A percentile compares a stretch with the other conserved stretches of the same genome.
phyloP scores from a whole-genome alignment of 2,113 vertebrate species.

The Fregetta grallaria region DNA sequence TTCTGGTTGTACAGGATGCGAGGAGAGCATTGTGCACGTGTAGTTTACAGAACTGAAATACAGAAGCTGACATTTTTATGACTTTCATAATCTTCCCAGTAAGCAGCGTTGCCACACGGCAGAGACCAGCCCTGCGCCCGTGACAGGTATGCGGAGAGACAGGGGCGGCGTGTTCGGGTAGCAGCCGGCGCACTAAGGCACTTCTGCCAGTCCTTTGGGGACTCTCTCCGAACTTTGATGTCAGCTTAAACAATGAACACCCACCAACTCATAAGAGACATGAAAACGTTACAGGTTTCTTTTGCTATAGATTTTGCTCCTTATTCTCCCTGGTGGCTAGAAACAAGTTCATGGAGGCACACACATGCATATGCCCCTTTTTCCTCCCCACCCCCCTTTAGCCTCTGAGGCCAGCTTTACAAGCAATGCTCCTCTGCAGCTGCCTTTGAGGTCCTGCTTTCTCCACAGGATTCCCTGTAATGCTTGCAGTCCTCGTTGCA shows the following conservation, averaged over 20 bases:
- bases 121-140: neutral
- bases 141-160: neutral
- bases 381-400: neutral
- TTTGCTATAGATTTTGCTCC: neutral
- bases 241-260: neutral
- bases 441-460: neutral
- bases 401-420: neutral
- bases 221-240: neutral
- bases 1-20: neutral
- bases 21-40: neutral
- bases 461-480: neutral
- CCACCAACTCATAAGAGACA: neutral
- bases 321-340: neutral
- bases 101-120: rapidly evolving
- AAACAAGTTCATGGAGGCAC: neutral
- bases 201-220: neutral
- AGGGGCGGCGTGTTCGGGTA: rapidly evolving
- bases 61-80: constrained; percentile 48
- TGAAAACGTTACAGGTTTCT: neutral
- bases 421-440: neutral
- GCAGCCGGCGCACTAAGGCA: neutral
- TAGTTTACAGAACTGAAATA: constrained; percentile 28
- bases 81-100: constrained; percentile 35
- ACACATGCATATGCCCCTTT: neutral
- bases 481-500: neutral